Base-by-base conservation (phyloP, 2,113 vertebrate genomes). In the Brevimyrus niger region DNA sequence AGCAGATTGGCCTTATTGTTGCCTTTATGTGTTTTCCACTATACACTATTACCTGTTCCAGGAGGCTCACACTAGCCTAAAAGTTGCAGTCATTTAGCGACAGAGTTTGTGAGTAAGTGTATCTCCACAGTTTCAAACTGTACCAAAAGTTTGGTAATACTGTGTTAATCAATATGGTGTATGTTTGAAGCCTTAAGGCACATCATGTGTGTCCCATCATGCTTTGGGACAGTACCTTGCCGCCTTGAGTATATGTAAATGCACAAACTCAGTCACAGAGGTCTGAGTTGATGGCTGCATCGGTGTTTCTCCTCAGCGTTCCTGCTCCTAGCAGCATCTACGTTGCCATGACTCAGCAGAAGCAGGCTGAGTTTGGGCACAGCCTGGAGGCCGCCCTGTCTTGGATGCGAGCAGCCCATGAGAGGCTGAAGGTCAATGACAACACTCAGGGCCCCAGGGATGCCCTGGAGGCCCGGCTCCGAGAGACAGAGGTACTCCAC, bases 351-450 rank as follows among this genome's bases (percentile, higher is more conserved):
- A 97, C 96, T 51, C 97, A 97, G 94, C 96, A 96, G 92, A 95
- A 96, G 76, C 96, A 96, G 93, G 96, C 97, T 94, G 96, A 96
- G 93, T 99, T 99, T 92, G 93, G 90, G 88, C 94, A 95, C 80
- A 96, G 96, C 0, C 91, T 97, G 94, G 95, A 97, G 91, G 96
- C 94, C 0, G 98, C 98, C 27, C 93, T 93, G 90, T 93, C 93
- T 1, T 99, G 98, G 98, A 99, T 99, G 97, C 94, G 92, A 91
- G 94, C 93, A 0, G 93, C 97, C 87, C 97, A 98, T 89, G 96
- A 97, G 91, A 95, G 94, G 48, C 95, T 99, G 89, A 95, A 93
- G 88, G 89, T 95, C 92, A 99, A 93, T 35, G 98, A 99, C 94
- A 97, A 98, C 94, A 99, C 98, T 10, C 95, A 96, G 87, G 98